phyloP scores from a whole-genome alignment of 2,888 invertebrate species.

The Vandiemenella viatica region DNA sequence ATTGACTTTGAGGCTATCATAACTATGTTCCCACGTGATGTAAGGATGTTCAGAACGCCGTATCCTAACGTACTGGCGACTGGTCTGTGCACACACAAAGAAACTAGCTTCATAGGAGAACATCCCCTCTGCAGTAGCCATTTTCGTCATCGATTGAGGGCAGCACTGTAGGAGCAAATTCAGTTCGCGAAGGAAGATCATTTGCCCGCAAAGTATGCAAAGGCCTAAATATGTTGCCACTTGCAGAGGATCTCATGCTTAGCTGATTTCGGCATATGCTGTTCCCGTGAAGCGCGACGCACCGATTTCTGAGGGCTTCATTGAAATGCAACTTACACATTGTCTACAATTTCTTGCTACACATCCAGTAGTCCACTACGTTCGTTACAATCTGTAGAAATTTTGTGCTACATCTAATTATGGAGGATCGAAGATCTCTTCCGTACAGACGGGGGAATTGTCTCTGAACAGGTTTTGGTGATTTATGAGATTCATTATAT shows the following conservation, averaged over 20 bases:
- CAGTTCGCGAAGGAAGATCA: too few relatives aligned
- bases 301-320: too few relatives aligned
- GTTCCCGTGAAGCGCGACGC: too few relatives aligned
- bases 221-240: neutral
- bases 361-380: neutral
- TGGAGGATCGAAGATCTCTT: neutral
- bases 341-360: neutral
- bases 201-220: neutral
- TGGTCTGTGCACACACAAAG: neutral
- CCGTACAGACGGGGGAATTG: neutral
- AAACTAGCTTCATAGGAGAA: neutral
- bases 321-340: too few relatives aligned
- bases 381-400: neutral
- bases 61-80: neutral
- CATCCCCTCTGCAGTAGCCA: neutral
- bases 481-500: neutral
- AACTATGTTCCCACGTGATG: neutral
- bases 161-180: too few relatives aligned
- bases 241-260: neutral
- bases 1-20: neutral
- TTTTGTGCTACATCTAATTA: neutral
- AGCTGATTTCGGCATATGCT: neutral
- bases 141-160: neutral
- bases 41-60: neutral
- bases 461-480: neutral